Evolutionary conservation across 2,113 vertebrate species (phyloP), one percentile per base, ranked within the genome.

Genomic region (Emydura subglobosa): DNA sequence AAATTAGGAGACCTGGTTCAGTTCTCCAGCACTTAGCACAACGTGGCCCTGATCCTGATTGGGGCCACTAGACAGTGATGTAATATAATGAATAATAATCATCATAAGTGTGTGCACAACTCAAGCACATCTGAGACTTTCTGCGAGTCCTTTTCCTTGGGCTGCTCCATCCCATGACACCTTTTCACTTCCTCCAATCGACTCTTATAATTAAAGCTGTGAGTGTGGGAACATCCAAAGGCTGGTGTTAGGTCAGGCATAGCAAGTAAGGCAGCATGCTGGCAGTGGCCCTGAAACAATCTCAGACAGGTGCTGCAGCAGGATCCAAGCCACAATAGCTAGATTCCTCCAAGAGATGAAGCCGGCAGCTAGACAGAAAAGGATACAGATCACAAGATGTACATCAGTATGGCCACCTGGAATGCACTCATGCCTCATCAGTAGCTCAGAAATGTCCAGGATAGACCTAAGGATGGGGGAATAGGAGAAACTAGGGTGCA

Each of bases 21-120:
- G 24, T 42, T 47, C 25, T 78, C 24, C 42, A 44, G 39, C n/a
- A 76, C 39, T 25, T 76, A 76, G 72, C n/a, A 76, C 22, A 44
- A 76, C 2, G 11, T 76, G 68, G 9, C 57, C 89, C 79, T 89
- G 3, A 82, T 42, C 21, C 47, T 82, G 1, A 0, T 2, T 39
- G 29, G 53, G 3, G 13, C 49, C 11, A 50, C 1, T 55, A 84
- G 1, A 81, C 19, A 27, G 2, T 2, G 88, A 83, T 82, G 2
- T 22, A 29, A 7, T 0, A 3, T 93, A 88, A 83, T 0, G 16
- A 74, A 25, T 74, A 74, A 3, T 4, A 2, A 5, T 54, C 1
- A 19, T 49, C 65, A 76, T 93, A 61, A 10, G n/a, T 9, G 19
- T 72, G 34, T 39, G 19, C 34, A 72, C 65, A 49, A 5, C 44